Percentiles rank a stretch among this genome's conserved stretches.
These are phyloP conservation scores for Formica exsecta DNA, from an alignment of 1,140 invertebrate species.

Conservation along the genomic window DNA sequence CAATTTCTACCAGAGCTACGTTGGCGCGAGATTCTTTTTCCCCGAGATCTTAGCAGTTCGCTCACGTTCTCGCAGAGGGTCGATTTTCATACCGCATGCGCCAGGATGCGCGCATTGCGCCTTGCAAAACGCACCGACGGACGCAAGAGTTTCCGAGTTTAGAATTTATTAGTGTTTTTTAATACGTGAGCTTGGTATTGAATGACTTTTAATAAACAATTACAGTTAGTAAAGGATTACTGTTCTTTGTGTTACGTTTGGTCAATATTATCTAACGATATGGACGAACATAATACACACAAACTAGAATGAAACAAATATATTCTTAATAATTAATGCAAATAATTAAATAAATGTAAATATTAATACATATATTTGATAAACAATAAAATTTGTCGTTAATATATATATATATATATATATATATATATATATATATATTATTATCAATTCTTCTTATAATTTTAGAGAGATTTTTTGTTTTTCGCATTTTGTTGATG, in stretches of 20 bases:
- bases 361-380: background rate
- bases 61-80: constrained; percentile 34
- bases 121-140: constrained; percentile 21
- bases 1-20: constrained; percentile 1
- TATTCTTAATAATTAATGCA: background rate
- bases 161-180: constrained; percentile 15
- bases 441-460: too few species aligned
- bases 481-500: background rate
- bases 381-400: too few species aligned
- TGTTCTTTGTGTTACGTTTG: background rate
- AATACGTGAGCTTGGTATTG: background rate
- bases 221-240: background rate
- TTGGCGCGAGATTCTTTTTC: constrained; percentile 1
- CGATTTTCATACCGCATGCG: constrained; percentile 50
- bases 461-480: background rate
- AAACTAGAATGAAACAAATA: background rate
- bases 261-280: background rate
- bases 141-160: constrained; percentile 34
- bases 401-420: too few species aligned
- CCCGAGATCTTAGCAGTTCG: constrained; percentile 18
- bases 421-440: too few species aligned
- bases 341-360: background rate
- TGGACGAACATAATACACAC: background rate
- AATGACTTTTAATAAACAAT: background rate
- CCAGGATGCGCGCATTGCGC: constrained; percentile 13